phyloP scores from a whole-genome alignment of 2,113 vertebrate genomes.

The Hippocampus mohnikei region DNA sequence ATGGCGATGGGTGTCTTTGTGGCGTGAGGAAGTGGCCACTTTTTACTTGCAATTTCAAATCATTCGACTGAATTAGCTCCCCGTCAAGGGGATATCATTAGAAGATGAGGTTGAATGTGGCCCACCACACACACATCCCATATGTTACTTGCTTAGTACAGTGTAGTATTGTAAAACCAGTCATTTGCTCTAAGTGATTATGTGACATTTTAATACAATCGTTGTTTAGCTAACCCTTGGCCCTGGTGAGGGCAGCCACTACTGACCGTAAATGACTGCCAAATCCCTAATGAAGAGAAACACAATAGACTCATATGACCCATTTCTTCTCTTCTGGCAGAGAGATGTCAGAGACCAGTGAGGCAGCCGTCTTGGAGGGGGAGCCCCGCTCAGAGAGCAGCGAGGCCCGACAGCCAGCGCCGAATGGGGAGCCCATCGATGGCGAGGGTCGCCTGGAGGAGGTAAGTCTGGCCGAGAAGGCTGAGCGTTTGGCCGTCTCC shows the following conservation, averaged over 20 bases:
- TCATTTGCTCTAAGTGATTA: too few species aligned
- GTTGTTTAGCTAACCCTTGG: too few species aligned
- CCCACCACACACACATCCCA: too few species aligned
- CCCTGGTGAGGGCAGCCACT: too few species aligned
- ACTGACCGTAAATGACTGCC: too few species aligned
- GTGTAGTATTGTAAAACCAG: too few species aligned
- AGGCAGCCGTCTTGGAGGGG: conserved; percentile 66
- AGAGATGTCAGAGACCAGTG: conserved; percentile 72
- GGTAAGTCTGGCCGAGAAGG: conserved; percentile 67
- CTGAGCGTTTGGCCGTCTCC: conserved; percentile 21
- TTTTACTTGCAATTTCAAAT: too few species aligned
- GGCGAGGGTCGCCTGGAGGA: conserved; percentile 68
- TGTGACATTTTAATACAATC: too few species aligned
- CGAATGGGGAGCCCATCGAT: conserved; percentile 61
- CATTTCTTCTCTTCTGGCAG: conserved; percentile 47
- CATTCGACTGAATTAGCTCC: too few species aligned
- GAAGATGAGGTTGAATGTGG: too few species aligned
- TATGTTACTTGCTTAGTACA: too few species aligned
- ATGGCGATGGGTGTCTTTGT: conserved; percentile 49
- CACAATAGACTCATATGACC: not conserved
- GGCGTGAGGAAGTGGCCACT: conserved; percentile 29
- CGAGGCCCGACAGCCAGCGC: conserved; percentile 59
- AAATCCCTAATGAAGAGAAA: too few species aligned
- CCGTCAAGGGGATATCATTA: not conserved
- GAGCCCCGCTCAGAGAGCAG: conserved; percentile 65